Conservation (phyloP, 2,797 vertebrate genomes). For the Potorous gilbertii region DNA sequence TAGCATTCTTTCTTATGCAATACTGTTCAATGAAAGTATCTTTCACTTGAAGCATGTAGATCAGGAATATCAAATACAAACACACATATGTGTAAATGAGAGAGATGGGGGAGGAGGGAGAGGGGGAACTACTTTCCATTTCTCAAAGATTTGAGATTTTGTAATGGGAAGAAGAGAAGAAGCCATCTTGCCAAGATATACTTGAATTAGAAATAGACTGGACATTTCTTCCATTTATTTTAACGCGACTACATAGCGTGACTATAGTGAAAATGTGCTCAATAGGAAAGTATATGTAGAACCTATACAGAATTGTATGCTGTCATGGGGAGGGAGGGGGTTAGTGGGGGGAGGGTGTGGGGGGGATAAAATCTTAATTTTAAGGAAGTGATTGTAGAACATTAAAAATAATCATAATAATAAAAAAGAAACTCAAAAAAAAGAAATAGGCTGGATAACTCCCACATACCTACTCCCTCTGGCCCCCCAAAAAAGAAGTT, state of each 20-base stretch:
- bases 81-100: background rate
- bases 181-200: background rate
- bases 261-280: too few relatives aligned
- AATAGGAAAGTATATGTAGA: too few relatives aligned
- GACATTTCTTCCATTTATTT: too few relatives aligned
- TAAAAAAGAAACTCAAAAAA: too few relatives aligned
- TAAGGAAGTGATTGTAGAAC: too few relatives aligned
- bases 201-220: background rate
- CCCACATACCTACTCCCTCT: background rate
- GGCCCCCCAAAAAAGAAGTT: background rate
- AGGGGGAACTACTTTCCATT: background rate
- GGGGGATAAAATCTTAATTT: too few relatives aligned
- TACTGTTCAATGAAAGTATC: background rate
- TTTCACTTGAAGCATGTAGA: background rate
- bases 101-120: background rate
- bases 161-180: background rate
- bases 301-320: too few relatives aligned
- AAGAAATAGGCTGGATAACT: background rate
- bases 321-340: too few relatives aligned
- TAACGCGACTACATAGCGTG: too few relatives aligned
- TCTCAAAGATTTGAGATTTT: background rate
- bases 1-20: background rate
- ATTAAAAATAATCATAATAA: too few relatives aligned
- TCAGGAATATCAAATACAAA: background rate
- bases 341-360: too few relatives aligned